Conservation (phyloP, 2,113 vertebrate species). For the Elanus axillaris region DNA sequence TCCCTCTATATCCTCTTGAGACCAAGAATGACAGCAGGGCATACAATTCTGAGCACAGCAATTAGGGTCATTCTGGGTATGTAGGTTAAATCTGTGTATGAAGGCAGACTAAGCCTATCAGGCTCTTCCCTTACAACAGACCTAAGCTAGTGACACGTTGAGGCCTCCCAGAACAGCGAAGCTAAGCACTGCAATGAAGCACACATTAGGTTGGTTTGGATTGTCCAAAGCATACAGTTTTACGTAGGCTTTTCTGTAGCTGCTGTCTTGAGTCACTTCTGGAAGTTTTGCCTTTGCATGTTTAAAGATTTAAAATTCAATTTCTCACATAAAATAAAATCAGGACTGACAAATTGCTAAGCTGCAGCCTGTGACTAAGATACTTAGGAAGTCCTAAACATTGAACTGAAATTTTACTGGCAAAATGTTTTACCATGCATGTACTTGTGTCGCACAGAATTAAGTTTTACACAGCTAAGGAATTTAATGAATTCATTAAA, state of each 20-base stretch:
- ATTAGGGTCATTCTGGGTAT: background rate
- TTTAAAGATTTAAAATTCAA: background rate
- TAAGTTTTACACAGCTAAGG: background rate
- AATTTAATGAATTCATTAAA: background rate
- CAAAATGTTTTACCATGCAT: rapidly evolving
- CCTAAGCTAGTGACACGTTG: background rate
- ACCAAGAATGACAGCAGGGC: background rate
- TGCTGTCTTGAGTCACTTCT: background rate
- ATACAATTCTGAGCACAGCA: background rate
- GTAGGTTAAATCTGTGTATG: background rate
- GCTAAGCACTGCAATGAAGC: background rate
- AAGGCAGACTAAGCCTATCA: background rate
- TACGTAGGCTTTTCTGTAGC: background rate
- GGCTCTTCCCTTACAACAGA: background rate
- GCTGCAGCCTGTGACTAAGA: background rate
- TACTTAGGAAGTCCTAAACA: background rate
- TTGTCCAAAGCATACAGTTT: background rate
- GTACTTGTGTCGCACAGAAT: background rate
- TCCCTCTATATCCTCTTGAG: background rate
- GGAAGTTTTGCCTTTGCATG: background rate
- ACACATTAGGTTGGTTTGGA: background rate
- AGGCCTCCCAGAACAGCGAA: background rate
- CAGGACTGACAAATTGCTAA: background rate
- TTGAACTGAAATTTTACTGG: background rate
- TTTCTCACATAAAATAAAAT: background rate